These are phyloP conservation scores for Coelopa pilipes DNA, from an alignment of 2,888 invertebrate species.

Conservation along the genomic window DNA sequence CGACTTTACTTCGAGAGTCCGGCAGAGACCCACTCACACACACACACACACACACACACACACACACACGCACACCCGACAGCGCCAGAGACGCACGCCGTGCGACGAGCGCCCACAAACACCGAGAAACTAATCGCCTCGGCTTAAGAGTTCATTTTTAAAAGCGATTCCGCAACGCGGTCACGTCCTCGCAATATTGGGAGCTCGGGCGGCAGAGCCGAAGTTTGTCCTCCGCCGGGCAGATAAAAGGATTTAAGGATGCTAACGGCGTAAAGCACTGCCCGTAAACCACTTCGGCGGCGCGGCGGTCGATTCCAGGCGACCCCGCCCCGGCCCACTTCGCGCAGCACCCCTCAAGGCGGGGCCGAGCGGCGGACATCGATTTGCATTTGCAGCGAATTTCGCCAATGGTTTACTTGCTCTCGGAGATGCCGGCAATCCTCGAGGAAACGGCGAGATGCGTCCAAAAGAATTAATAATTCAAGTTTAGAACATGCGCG, in stretches of 20 bases:
- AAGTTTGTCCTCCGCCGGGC: slow-evolving; percentile 18
- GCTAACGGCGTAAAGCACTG: neutral
- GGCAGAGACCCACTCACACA: neutral
- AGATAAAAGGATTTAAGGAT: slow-evolving; percentile 21
- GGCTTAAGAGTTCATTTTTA: slow-evolving; percentile 30
- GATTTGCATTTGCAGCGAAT: too few relatives aligned
- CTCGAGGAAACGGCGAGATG: too few relatives aligned
- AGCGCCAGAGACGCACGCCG: neutral
- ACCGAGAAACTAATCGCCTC: slow-evolving; percentile 26
- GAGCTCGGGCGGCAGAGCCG: slow-evolving; percentile 20
- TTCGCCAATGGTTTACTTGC: too few relatives aligned
- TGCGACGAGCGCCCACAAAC: neutral
- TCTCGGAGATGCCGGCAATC: too few relatives aligned
- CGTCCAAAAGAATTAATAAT: too few relatives aligned
- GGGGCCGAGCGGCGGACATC: too few relatives aligned
- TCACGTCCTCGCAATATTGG: slow-evolving; percentile 23
- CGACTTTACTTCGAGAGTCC: neutral
- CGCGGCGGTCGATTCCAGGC: too few relatives aligned
- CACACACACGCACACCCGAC: too few relatives aligned
- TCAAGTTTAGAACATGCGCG: too few relatives aligned
- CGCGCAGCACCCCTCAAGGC: too few relatives aligned
- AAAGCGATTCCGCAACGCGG: slow-evolving; percentile 33
- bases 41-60: neutral
- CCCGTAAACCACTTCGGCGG: too few relatives aligned
- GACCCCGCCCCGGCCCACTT: too few relatives aligned